Conservation (phyloP, 2,797 vertebrate species). For the Catostomus latipinnis region DNA sequence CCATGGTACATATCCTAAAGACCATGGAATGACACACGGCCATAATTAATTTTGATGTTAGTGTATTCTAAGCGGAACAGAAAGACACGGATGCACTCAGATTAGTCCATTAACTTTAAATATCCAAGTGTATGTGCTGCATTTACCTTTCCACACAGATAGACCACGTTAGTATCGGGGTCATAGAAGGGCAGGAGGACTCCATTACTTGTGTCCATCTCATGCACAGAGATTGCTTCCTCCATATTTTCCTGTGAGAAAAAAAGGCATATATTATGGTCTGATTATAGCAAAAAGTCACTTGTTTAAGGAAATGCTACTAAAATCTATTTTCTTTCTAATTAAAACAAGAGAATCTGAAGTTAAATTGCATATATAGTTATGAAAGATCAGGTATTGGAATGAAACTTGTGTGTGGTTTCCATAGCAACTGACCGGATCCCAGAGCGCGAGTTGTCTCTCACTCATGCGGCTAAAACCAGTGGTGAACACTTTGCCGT, state of each 20-base stretch:
- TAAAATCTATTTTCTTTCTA: not conserved
- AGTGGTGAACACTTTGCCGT: conserved; percentile 95
- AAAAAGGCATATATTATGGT: not conserved
- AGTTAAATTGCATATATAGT: not conserved
- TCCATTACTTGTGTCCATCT: conserved; percentile 97
- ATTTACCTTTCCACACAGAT: conserved; percentile 93
- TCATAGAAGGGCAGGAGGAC: conserved; percentile 96
- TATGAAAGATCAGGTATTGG: not conserved
- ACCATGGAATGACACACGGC: not conserved
- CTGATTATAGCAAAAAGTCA: not conserved
- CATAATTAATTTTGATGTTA: not conserved
- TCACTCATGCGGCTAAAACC: conserved; percentile 99
- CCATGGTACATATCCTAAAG: too few relatives aligned
- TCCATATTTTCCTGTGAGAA: conserved; percentile 88
- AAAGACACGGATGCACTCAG: not conserved
- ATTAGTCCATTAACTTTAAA: not conserved
- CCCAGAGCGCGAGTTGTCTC: conserved; percentile 94
- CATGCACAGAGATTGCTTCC: conserved; percentile 89
- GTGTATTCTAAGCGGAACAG: not conserved
- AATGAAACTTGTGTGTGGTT: not conserved
- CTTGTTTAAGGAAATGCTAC: not conserved
- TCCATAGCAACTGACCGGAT: conserved; percentile 76
- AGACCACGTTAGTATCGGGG: conserved; percentile 92
- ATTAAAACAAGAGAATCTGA: not conserved
- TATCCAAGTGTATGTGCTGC: not conserved